A percentile compares a stretch with the other conserved stretches of the same genome.
phyloP scores from a whole-genome alignment of 2,888 invertebrate species.

The Drosophila phalerata region DNA sequence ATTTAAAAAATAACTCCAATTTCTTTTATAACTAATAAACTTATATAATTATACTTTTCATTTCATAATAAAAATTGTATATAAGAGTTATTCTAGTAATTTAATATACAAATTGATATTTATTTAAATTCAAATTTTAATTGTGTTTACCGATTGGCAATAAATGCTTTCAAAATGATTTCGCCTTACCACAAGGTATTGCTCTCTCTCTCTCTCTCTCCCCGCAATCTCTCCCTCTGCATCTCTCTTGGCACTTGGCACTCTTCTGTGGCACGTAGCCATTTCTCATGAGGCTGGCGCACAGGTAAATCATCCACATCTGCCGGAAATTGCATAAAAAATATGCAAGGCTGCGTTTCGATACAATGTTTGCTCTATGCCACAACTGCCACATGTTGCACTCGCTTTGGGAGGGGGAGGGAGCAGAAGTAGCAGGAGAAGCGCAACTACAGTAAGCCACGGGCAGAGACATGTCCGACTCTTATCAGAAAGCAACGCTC shows the following conservation, averaged over 20 bases:
- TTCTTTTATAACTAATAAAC: too few species aligned
- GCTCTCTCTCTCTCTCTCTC: conserved; percentile 8
- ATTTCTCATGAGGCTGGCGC: conserved; percentile 72
- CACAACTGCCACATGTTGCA: conserved; percentile 40
- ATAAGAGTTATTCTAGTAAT: too few species aligned
- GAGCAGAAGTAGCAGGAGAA: background rate
- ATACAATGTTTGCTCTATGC: conserved; percentile 48
- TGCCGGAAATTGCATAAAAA: conserved; percentile 81
- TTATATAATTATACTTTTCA: too few species aligned
- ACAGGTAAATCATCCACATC: conserved; percentile 77
- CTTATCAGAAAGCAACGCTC: conserved; percentile 69
- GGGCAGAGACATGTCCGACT: conserved; percentile 63
- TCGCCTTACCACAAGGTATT: conserved; percentile 20
- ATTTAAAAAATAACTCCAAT: too few species aligned
- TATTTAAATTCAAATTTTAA: too few species aligned
- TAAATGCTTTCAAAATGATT: conserved; percentile 33
- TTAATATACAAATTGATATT: too few species aligned
- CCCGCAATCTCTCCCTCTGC: background rate
- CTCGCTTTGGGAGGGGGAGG: conserved; percentile 5
- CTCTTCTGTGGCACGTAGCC: conserved; percentile 63
- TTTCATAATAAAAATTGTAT: too few species aligned
- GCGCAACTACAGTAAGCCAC: conserved; percentile 60
- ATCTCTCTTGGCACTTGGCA: conserved; percentile 34
- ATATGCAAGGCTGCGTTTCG: conserved; percentile 70
- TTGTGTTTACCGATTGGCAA: background rate